Evolutionary conservation across 2,113 vertebrate genomes (phyloP), one percentile per base, ranked within the genome.

Genomic region (Dipodomys ordii): DNA sequence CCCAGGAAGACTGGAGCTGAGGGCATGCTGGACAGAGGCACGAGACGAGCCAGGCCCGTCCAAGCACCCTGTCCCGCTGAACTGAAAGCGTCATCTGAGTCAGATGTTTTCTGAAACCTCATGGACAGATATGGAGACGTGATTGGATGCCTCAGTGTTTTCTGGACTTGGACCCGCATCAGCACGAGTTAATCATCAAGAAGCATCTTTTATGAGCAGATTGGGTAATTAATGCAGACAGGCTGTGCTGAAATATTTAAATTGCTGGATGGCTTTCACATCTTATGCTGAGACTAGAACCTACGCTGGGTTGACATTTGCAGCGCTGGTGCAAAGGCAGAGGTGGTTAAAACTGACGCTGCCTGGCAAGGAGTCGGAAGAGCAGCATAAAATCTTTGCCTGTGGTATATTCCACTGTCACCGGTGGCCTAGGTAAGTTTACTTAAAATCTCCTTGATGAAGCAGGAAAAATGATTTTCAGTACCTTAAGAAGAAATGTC

Each of bases 331-430:
- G 9, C 32, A 32, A 46, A 62, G 60, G 18, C n/a, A 35, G 11
- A 5, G 35, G 7, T 60, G 60, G 46, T 28, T 22, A 69, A 78
- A 74, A 73, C 4, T 10, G 19, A 22, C 30, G 49, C 16, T 12
- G 25, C 18, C 16, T 8, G 23, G 1, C 28, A 20, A 25, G 0
- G 6, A 49, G 7, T 35, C 77, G 13, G 30, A 11, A 74, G 7
- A 0, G 0, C 0, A 73, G 23, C 12, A 6, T 22, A 39, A 35
- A 30, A 35, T 1, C 57, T 25, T 0, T 0, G 1, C 28, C 19
- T 6, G 1, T 30, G 30, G 15, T 13, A 18, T 16, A 78, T 49
- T 5, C 32, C 32, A 25, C 13, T n/a, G 12, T 15, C 7, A 2
- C 20, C 9, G 7, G 18, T 28, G n/a, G 7, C 13, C 19, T 39